phyloP scores from a whole-genome alignment of 2,113 vertebrate species.

The Otolemur garnettii region DNA sequence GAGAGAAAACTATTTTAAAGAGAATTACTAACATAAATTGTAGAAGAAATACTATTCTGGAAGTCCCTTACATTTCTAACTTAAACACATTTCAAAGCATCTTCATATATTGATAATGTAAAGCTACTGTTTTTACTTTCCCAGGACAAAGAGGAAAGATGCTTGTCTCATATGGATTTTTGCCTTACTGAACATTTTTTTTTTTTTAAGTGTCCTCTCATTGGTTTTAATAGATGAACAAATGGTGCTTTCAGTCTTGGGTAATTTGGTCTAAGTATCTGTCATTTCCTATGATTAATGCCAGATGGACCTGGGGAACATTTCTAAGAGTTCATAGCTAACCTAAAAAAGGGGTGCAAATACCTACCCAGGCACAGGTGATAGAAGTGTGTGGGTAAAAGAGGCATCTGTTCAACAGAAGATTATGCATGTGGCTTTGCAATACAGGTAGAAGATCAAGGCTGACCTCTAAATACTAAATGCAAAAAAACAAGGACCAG shows the following conservation, averaged over 20 bases:
- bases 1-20: not conserved
- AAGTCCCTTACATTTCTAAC: constrained; percentile 15
- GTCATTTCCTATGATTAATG: constrained; percentile 57
- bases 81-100: constrained; percentile 53
- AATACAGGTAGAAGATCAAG: not conserved
- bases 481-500: not conserved
- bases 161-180: constrained; percentile 47
- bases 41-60: constrained; percentile 20
- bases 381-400: not conserved
- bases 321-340: constrained; percentile 52
- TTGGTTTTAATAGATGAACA: constrained; percentile 70
- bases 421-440: not conserved
- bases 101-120: constrained; percentile 64
- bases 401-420: constrained; percentile 16
- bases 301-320: constrained; percentile 38
- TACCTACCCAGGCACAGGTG: constrained; percentile 5
- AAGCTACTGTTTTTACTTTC: constrained; percentile 39
- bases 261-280: constrained; percentile 69
- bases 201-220: constrained; percentile 20
- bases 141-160: constrained; percentile 34
- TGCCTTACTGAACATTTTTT: constrained; percentile 7
- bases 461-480: not conserved
- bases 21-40: constrained; percentile 48
- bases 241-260: constrained; percentile 54
- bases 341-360: constrained; percentile 22